These are phyloP conservation scores for Chelidonichthys spinosus DNA, from an alignment of 2,797 vertebrate species.

Conservation along the genomic window DNA sequence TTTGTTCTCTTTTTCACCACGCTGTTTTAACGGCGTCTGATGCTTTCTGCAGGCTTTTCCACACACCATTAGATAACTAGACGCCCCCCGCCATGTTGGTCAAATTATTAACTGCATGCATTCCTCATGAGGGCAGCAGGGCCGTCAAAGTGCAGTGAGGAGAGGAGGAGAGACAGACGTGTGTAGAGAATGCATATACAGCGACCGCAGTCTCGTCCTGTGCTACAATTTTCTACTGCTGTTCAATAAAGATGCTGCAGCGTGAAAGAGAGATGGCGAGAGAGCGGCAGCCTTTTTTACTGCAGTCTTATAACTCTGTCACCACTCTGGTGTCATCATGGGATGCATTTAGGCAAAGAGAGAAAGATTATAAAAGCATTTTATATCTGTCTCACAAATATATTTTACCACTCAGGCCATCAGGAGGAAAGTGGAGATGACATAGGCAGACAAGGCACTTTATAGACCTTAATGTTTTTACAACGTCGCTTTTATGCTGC, in stretches of 20 bases:
- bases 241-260: slow-evolving; percentile 11
- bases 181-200: slow-evolving; percentile 12
- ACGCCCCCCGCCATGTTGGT: slow-evolving; percentile 19
- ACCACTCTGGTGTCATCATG: slow-evolving; percentile 13
- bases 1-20: slow-evolving; percentile 29
- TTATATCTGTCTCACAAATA: slow-evolving; percentile 35
- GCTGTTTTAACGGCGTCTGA: slow-evolving; percentile 11
- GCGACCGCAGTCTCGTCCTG: slow-evolving; percentile 12
- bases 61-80: slow-evolving; percentile 10
- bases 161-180: slow-evolving; percentile 2
- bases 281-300: slow-evolving; percentile 36
- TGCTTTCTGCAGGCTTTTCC: slow-evolving; percentile 14
- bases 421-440: slow-evolving; percentile 11
- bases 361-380: slow-evolving; percentile 24
- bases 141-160: slow-evolving; percentile 16
- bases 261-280: neutral
- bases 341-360: slow-evolving; percentile 39
- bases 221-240: neutral
- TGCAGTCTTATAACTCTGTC: slow-evolving; percentile 34
- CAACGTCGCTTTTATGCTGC: slow-evolving; percentile 13
- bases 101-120: slow-evolving; percentile 43
- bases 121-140: slow-evolving; percentile 28
- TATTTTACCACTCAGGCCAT: slow-evolving; percentile 26
- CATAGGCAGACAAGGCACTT: slow-evolving; percentile 5
- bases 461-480: slow-evolving; percentile 24